phyloP scores from a whole-genome alignment of 2,113 vertebrate species.

The Sitta europaea region DNA sequence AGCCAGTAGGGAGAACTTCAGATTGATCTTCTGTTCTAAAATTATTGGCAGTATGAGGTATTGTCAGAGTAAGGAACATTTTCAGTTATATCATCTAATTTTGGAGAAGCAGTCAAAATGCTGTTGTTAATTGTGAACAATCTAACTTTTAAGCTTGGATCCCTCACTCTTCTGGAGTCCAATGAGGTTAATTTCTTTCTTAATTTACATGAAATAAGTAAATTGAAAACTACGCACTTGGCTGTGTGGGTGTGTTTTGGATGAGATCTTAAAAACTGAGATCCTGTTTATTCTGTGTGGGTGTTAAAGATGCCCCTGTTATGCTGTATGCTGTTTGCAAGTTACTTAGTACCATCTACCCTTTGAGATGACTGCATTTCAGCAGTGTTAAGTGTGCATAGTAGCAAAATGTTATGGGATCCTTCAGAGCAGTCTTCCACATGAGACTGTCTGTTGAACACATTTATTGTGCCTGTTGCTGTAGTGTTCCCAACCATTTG shows the following conservation, averaged over 20 bases:
- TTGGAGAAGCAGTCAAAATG: not conserved
- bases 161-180: not conserved
- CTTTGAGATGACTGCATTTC: not conserved
- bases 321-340: not conserved
- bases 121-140: not conserved
- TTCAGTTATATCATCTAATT: not conserved
- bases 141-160: not conserved
- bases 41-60: not conserved
- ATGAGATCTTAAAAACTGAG: not conserved
- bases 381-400: not conserved
- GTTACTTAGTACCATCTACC: not conserved
- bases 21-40: constrained; percentile 1
- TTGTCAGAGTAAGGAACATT: not conserved
- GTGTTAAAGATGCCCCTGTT: constrained; percentile 3
- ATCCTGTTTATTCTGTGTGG: constrained; percentile 8
- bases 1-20: not conserved
- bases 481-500: not conserved
- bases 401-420: not conserved
- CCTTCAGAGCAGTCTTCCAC: not conserved
- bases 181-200: not conserved
- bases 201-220: not conserved
- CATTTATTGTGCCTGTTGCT: not conserved
- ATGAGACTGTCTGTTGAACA: not conserved
- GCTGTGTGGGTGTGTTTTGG: constrained; percentile 15
- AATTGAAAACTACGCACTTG: not conserved